These are phyloP conservation scores for Apeltes quadracus DNA, from an alignment of 2,113 vertebrate genomes.

Conservation along the genomic window DNA sequence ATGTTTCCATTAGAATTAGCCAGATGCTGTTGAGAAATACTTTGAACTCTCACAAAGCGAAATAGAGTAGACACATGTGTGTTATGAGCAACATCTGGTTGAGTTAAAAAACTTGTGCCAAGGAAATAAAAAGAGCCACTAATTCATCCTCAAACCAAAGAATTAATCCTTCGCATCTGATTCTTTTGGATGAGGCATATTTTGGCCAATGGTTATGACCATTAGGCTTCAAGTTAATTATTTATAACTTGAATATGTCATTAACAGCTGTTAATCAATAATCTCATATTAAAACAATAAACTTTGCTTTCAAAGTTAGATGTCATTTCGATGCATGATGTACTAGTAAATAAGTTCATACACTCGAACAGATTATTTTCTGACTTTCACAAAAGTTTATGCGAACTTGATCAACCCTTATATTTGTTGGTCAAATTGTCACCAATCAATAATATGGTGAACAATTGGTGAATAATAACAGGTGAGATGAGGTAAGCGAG, in stretches of 20 bases:
- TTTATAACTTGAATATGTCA: neutral
- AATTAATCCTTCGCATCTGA: slow-evolving; percentile 49
- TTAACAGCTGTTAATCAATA: neutral
- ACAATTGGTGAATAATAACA: no score
- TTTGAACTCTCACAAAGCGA: slow-evolving; percentile 28
- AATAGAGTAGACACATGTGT: slow-evolving; percentile 42
- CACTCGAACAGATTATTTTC: neutral
- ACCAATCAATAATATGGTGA: neutral
- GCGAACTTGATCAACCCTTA: neutral
- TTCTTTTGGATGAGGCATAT: slow-evolving; percentile 39
- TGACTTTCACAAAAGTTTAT: neutral
- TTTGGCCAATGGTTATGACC: neutral
- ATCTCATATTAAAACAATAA: neutral
- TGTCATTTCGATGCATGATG: neutral
- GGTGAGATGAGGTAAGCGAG: slow-evolving; percentile 26
- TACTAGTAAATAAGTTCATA: neutral
- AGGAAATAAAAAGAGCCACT: slow-evolving; percentile 41
- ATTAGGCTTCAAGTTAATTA: slow-evolving; percentile 4
- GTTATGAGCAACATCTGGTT: slow-evolving; percentile 68
- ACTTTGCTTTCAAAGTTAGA: neutral
- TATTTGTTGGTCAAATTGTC: neutral
- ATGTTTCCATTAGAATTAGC: slow-evolving; percentile 54
- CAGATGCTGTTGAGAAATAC: slow-evolving; percentile 51
- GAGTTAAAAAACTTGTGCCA: slow-evolving; percentile 41
- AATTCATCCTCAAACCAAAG: slow-evolving; percentile 38